phyloP scores from a whole-genome alignment of 1,140 invertebrate species.

The Linepithema humile region DNA sequence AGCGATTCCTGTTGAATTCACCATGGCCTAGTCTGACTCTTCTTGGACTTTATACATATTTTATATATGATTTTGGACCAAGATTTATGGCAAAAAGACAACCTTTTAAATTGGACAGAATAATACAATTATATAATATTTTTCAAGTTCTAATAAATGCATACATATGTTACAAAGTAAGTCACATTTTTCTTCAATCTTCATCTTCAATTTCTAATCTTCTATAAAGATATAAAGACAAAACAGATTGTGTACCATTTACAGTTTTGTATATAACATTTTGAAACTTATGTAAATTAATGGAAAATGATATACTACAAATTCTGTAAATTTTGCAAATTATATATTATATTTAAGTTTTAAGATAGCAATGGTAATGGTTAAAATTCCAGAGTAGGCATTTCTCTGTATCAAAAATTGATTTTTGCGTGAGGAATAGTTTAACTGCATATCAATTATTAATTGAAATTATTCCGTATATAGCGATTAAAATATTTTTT shows the following conservation, averaged over 20 bases:
- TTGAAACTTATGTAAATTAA: too few relatives aligned
- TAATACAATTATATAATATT: conserved; percentile 91
- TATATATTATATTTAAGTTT: too few relatives aligned
- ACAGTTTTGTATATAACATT: background rate
- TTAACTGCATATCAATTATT: too few relatives aligned
- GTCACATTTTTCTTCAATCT: conserved; percentile 60
- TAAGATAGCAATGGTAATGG: too few relatives aligned
- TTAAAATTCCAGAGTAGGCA: too few relatives aligned
- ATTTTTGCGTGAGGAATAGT: too few relatives aligned
- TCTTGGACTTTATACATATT: conserved; percentile 88
- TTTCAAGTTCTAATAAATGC: conserved; percentile 88
- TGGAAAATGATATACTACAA: too few relatives aligned
- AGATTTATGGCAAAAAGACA: conserved; percentile 89
- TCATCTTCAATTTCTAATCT: background rate
- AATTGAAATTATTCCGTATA: too few relatives aligned
- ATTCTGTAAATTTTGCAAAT: too few relatives aligned
- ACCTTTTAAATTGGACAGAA: conserved; percentile 89
- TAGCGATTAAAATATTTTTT: too few relatives aligned
- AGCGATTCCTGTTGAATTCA: conserved; percentile 87
- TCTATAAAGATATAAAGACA: background rate
- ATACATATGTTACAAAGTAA: conserved; percentile 88
- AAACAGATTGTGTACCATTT: background rate
- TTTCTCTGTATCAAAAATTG: too few relatives aligned
- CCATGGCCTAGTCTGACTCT: conserved; percentile 86
- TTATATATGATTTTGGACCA: conserved; percentile 87